Evolutionary conservation across 1,140 invertebrate genomes (phyloP), one percentile per base, ranked within the genome.

Genomic region (Drosophila pachea): DNA sequence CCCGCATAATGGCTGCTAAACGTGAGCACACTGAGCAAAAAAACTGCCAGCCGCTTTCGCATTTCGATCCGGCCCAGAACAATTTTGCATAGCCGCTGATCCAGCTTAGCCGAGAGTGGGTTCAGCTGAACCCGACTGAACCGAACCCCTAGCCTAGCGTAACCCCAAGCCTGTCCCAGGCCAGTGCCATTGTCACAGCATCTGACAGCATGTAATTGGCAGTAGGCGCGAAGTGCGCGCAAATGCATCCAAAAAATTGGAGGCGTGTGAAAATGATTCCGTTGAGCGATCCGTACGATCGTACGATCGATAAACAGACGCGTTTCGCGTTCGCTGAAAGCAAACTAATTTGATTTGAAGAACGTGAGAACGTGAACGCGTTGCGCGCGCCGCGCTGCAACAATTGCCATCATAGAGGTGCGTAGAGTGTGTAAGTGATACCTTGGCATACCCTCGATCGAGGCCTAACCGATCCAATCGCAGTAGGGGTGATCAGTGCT

Each of bases 221-320:
- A 56, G 66, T 60, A 73, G 66, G 69, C 69, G 69, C 66, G 60
- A 69, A 73, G 58, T 49, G 58, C 47, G 22, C 9, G 14, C 22
- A 22, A 45, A 65, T 49, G 58, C 47, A 45, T 22, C 43, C n/a
- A n/a, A 45, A 67, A 72, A 58, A 56, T 43, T 56, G 32, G 52
- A 73, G 66, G 60, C 66, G 66, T 69, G 66, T 59, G 70, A 69
- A 73, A 69, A 73, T 73, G 12, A 69, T 68, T 67, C 56, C 52
- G 42, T 11, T 31, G 63, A 65, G 40, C 42, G 33, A 22, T 22
- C 22, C 22, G 22, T 22, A 35, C 40, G 22, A 33, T 58, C 22
- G 22, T 31, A 36, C 42, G 52, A 33, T 43, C 54, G 49, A 22
- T 54, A 40, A 22, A 22, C 48, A 48, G 16, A 22, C 47, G 38